Base-by-base conservation (phyloP, 2,888 invertebrate species). In the Amiota minor region DNA sequence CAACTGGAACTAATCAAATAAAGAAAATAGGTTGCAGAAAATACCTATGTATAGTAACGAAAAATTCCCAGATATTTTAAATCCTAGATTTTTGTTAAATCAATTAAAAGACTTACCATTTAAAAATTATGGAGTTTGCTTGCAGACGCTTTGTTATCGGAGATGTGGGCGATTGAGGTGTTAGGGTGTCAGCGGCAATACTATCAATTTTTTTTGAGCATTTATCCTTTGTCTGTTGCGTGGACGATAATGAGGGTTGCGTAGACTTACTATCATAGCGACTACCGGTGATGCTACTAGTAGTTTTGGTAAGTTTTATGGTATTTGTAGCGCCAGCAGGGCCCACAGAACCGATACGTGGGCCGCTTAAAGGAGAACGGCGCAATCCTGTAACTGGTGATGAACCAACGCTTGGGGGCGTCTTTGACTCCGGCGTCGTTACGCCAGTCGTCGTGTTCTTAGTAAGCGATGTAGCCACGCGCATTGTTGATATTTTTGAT, bases 401-500 rank as follows among this genome's bases (percentile, higher is more conserved):
- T 62, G 59, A 23, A 18, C 1, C 59, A 20, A 35, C 35, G 18
- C 59, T 65, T 18, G 65, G 47, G 70, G 70, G 70, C 53, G 68
- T 59, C 20, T 59, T 59, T 20, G 59, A 59, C 11, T 12, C 59
- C 8, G 18, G 11, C 59, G 59, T 23, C 1, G 59, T 9, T 59
- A 20, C 8, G 9, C 11, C 20, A 18, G 56, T 59, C 1, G 59
- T 59, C 1, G 20, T 50, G 53, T 23, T 14, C 14, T 55, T 10
- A 47, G 55, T 56, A 56, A 35, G 18, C 14, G 68, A 20, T 16
- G 68, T 23, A 1, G 16, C 20, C n/a, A 50, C 46, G 61, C 82
- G 81, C 55, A 77, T 86, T 23, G 92, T 92, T 78, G 92, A 92
- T 75, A 96, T 94, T 90, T 96, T 95, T 65, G 97, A 96, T 89